Evolutionary conservation across 1,140 invertebrate genomes (phyloP).

Genomic region (Lasioglossum baleicum): DNA sequence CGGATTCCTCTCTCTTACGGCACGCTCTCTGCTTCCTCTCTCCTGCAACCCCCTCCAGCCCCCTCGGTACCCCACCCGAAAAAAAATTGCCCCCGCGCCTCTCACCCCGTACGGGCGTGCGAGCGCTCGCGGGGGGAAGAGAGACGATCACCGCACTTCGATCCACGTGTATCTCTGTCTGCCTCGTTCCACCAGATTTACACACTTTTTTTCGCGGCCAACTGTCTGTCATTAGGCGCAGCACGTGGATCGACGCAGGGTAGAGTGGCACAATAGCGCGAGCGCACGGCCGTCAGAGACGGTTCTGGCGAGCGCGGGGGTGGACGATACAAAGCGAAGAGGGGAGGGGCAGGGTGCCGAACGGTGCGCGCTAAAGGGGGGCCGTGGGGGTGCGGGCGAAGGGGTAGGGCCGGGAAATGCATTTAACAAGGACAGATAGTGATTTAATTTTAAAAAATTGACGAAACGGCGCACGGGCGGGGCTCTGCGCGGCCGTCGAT

Average conservation of each 20-base stretch:
- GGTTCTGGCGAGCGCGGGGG: too few species aligned
- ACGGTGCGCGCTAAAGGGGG: slow-evolving; percentile 19
- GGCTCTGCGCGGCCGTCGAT: slow-evolving; percentile 25
- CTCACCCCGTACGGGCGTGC: too few species aligned
- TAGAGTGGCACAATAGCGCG: slow-evolving; percentile 42
- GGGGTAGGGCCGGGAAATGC: slow-evolving; percentile 71
- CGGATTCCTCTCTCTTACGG: slow-evolving; percentile 43
- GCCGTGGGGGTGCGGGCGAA: slow-evolving; percentile 20
- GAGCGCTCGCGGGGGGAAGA: not conserved
- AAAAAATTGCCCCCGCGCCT: too few species aligned
- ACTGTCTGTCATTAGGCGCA: slow-evolving; percentile 80
- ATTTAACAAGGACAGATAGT: slow-evolving; percentile 81
- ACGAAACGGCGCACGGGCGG: slow-evolving; percentile 73
- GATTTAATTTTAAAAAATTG: slow-evolving; percentile 81
- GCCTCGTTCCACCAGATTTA: slow-evolving; percentile 69
- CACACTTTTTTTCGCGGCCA: slow-evolving; percentile 75
- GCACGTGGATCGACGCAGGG: slow-evolving; percentile 64
- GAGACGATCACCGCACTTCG: slow-evolving; percentile 39
- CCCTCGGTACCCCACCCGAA: not conserved
- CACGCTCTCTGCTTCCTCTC: slow-evolving; percentile 25
- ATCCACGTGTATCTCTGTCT: slow-evolving; percentile 44
- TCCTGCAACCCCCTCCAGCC: not conserved
- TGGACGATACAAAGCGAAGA: not conserved
- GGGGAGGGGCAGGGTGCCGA: not conserved
- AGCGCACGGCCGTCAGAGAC: slow-evolving; percentile 20